Evolutionary conservation across 1,140 invertebrate species (phyloP).

Genomic region (Theocolax elegans): DNA sequence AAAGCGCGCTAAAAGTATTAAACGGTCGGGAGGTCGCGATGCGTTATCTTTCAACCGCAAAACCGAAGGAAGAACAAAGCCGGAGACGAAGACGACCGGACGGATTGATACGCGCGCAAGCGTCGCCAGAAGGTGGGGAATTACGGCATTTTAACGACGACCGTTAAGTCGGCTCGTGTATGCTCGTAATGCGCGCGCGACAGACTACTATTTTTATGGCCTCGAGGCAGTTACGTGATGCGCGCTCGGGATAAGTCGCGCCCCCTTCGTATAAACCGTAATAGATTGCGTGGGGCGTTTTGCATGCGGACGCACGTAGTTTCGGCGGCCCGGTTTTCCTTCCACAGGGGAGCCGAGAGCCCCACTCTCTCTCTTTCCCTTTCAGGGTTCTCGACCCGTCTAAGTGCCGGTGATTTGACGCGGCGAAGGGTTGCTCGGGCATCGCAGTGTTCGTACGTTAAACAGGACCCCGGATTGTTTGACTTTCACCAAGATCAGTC

Average conservation of each 20-base stretch:
- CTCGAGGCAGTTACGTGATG: background rate
- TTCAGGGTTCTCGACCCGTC: background rate
- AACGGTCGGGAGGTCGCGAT: background rate
- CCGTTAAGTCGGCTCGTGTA: conserved; percentile 40
- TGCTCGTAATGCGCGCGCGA: background rate
- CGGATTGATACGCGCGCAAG: background rate
- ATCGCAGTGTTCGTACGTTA: too few species aligned
- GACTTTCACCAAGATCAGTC: too few species aligned
- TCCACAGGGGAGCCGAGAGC: too few species aligned
- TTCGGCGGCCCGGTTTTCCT: background rate
- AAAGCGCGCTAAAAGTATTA: conserved; percentile 21
- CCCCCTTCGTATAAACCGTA: background rate
- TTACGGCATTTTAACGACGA: conserved; percentile 49
- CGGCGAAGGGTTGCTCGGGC: background rate
- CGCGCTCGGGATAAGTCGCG: background rate
- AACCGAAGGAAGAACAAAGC: background rate
- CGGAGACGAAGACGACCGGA: background rate
- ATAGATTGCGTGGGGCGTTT: conserved; percentile 1
- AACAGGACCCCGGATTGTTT: too few species aligned
- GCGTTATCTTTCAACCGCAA: background rate
- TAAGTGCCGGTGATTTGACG: conserved; percentile 8
- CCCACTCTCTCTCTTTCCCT: too few species aligned
- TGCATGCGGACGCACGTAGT: background rate
- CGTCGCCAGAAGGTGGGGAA: background rate
- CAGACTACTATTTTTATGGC: conserved; percentile 30